Conservation (phyloP, 2,113 vertebrate species). For the Eptesicus fuscus region DNA sequence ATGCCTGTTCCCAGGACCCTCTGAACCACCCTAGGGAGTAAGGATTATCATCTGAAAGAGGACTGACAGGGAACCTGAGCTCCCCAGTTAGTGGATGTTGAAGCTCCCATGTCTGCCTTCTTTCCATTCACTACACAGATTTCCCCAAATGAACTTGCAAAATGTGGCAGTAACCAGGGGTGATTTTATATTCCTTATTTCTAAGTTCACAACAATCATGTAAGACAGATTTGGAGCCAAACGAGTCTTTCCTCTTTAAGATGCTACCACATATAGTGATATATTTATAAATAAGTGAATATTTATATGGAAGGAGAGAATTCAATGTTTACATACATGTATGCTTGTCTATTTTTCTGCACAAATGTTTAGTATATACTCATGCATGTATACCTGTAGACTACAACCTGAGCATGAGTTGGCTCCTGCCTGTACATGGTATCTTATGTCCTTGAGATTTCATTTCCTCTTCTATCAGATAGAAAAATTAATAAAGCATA, state of each 20-base stretch:
- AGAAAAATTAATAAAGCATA: neutral
- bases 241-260: neutral
- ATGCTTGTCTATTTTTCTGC: neutral
- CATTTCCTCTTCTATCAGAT: neutral
- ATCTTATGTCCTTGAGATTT: neutral
- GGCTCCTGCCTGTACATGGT: neutral
- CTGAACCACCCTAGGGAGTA: neutral
- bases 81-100: neutral
- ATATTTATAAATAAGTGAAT: neutral
- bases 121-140: neutral
- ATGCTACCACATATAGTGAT: neutral
- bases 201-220: neutral
- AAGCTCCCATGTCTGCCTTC: neutral
- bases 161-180: neutral
- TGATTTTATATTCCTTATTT: neutral
- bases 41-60: neutral
- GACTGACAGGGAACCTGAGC: neutral
- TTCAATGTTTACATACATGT: neutral
- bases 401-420: neutral
- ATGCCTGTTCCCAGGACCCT: too few relatives aligned
- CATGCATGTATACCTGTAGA: neutral
- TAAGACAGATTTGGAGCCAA: neutral
- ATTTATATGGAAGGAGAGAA: neutral
- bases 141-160: neutral
- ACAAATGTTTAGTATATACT: neutral